These are phyloP conservation scores for Himalopsyche kuldschensis DNA, from an alignment of 2,888 invertebrate genomes.

Conservation along the genomic window DNA sequence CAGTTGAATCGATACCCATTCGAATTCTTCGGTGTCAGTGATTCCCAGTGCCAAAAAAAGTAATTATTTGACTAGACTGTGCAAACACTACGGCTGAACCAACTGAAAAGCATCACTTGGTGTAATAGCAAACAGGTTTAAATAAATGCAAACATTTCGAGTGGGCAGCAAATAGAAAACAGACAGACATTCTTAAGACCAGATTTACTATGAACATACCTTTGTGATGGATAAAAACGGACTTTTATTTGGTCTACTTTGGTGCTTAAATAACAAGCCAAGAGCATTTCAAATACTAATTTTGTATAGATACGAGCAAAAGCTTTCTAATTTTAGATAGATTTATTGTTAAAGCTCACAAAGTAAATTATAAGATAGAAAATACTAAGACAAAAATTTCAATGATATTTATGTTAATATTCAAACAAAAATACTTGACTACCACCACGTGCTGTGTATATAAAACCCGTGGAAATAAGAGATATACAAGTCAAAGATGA, in stretches of 20 bases:
- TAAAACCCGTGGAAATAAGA: too few species aligned
- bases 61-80: constrained; percentile 4
- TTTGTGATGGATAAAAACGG: not conserved
- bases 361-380: too few species aligned
- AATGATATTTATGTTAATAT: too few species aligned
- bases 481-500: too few species aligned
- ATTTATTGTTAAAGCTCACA: too few species aligned
- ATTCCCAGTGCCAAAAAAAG: not conserved
- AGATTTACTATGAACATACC: not conserved
- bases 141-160: constrained; percentile 3
- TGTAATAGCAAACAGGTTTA: not conserved
- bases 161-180: not conserved
- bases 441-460: too few species aligned
- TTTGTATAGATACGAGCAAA: not conserved
- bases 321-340: too few species aligned
- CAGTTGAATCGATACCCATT: not conserved
- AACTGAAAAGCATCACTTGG: not conserved
- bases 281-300: not conserved
- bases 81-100: not conserved
- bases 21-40: not conserved
- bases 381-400: too few species aligned
- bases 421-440: too few species aligned
- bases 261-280: not conserved
- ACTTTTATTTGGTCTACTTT: not conserved
- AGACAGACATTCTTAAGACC: not conserved